Conservation (phyloP, 2,113 vertebrate species). For the Apteryx owenii region DNA sequence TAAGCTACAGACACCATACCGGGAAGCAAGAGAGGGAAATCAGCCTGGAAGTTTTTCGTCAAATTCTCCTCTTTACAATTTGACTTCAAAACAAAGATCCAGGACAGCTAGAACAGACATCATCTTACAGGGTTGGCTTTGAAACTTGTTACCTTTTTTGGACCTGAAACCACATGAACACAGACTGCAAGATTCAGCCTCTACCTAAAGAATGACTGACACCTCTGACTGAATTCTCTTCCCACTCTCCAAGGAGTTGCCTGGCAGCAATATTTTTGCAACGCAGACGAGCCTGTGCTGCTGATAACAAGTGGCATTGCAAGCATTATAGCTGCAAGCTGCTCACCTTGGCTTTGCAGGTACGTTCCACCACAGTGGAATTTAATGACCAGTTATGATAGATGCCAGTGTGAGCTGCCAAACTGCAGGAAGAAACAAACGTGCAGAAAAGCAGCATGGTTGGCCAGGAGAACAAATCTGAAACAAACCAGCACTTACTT, state of each 20-base stretch:
- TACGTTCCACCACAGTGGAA: background rate
- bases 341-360: conserved; percentile 4
- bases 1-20: background rate
- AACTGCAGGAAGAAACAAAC: background rate
- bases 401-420: background rate
- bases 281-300: conserved; percentile 13
- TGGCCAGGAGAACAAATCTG: background rate
- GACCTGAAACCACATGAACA: background rate
- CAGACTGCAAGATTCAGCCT: background rate
- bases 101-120: background rate
- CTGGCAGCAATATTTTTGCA: conserved; percentile 56
- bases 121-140: background rate
- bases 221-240: conserved; percentile 25
- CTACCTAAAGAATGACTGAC: conserved; percentile 9
- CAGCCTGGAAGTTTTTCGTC: background rate
- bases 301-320: background rate
- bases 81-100: background rate
- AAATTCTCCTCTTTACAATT: background rate
- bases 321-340: background rate
- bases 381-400: background rate
- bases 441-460: fast-evolving
- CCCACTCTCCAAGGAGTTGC: conserved; percentile 46
- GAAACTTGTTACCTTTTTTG: background rate
- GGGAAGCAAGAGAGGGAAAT: background rate
- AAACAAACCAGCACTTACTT: background rate